Evolutionary conservation across 2,797 vertebrate genomes (phyloP).

Genomic region (Hemitrygon akajei): DNA sequence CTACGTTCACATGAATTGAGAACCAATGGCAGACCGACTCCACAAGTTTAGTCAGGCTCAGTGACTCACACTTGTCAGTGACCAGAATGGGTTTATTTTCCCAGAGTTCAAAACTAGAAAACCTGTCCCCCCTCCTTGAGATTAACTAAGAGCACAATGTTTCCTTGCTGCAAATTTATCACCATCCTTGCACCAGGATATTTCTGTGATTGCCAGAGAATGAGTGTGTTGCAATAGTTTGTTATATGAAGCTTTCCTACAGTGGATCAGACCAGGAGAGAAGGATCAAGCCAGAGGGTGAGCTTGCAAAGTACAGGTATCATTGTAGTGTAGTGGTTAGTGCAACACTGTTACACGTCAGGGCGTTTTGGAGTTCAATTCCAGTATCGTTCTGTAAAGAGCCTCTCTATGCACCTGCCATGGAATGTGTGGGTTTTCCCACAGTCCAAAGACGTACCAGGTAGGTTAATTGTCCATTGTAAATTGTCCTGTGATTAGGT

Average conservation of each 20-base stretch:
- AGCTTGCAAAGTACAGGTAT: not conserved
- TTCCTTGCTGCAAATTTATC: not conserved
- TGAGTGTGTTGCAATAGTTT: not conserved
- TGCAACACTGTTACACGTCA: no score
- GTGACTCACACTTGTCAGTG: not conserved
- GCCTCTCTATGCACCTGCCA: no score
- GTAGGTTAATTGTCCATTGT: no score
- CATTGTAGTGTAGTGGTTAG: no score
- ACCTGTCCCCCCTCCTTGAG: not conserved
- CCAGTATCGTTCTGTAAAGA: no score
- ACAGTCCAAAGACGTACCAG: no score
- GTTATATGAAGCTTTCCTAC: not conserved
- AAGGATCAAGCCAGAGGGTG: conserved; percentile 3
- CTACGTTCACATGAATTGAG: no score
- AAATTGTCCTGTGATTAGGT: no score
- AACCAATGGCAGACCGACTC: no score
- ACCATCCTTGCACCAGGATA: not conserved
- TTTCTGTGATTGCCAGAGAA: not conserved
- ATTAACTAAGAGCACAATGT: not conserved
- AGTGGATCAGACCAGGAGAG: not conserved
- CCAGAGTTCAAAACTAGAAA: not conserved
- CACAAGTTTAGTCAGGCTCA: not conserved
- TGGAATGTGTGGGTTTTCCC: no score
- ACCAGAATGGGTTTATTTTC: not conserved
- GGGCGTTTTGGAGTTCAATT: no score